Base-by-base conservation (phyloP, 2,113 vertebrate species). In the Potamarius usumacintae region DNA sequence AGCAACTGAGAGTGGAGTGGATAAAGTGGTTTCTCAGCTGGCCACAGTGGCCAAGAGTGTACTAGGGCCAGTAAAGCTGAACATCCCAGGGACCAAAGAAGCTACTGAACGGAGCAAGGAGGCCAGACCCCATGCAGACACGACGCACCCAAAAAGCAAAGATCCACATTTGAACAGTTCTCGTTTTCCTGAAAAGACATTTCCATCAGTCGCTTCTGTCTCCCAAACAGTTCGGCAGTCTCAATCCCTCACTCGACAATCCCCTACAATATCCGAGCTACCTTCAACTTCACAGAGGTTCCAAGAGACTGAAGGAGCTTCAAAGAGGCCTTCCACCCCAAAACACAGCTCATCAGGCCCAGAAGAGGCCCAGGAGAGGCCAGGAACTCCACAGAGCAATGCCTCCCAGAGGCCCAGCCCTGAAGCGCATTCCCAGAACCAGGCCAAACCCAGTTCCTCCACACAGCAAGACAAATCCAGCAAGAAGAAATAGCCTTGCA, bases 401-500 rank as follows among this genome's bases (percentile, higher is more conserved):
- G 87, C 86, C 86, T n/a, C 86, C 22, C 63, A 55, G 71, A 88
- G 82, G 71, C 88, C 83, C 14, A 67, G 88, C 90, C 92, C 92
- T 86, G 94, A 95, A 83, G 92, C 93, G 69, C 92, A 91, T 87
- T 87, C 92, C 52, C 92, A 91, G 82, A 67, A 91, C 82, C 92
- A 25, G 62, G 69, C 85, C 48, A 77, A 72, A 63, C 55, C 92
- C 18, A 34, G 89, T 50, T 84, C 89, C 82, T 78, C 92, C 57
- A 79, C 86, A 0, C 92, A 94, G 88, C 96, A 93, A 34, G 95
- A 94, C 88, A 95, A 95, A 95, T 91, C 92, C 91, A 88, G 90
- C 86, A 96, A 94, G 93, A 96, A 96, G 93, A 97, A 96, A 94
- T 97, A 98, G 95, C 76, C 7, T 65, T 92, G 87, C 78, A n/a